These are phyloP conservation scores for Dendrocincla tyrannina DNA, from an alignment of 2,797 vertebrate species.

Conservation along the genomic window DNA sequence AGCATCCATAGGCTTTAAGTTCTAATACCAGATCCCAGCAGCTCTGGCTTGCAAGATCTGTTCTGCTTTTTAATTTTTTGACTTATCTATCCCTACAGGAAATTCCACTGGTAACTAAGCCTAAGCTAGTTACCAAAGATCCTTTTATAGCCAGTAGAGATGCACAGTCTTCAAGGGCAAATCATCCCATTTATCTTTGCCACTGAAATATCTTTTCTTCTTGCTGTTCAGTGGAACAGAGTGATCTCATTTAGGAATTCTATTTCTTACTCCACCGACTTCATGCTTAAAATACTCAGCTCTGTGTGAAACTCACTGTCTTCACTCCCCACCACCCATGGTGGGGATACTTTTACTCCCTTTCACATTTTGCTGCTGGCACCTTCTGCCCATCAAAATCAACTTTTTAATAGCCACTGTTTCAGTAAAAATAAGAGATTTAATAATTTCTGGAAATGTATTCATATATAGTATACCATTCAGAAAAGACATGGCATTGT, in stretches of 20 bases:
- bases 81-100: neutral
- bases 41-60: neutral
- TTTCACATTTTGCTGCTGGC: constrained; percentile 33
- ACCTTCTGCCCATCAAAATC: constrained; percentile 38
- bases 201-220: constrained; percentile 21
- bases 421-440: neutral
- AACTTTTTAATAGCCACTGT: neutral
- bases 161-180: neutral
- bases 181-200: neutral
- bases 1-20: neutral
- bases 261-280: constrained; percentile 69
- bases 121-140: neutral
- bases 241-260: constrained; percentile 64
- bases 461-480: neutral
- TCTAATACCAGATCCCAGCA: neutral
- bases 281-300: constrained; percentile 66
- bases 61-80: neutral
- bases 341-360: constrained; percentile 26
- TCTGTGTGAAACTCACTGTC: constrained; percentile 57
- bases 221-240: constrained; percentile 38
- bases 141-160: neutral
- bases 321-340: constrained; percentile 27
- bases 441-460: neutral
- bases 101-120: neutral
- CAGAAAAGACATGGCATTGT: neutral